phyloP scores from a whole-genome alignment of 2,888 invertebrate species.

The Aromia moschata region DNA sequence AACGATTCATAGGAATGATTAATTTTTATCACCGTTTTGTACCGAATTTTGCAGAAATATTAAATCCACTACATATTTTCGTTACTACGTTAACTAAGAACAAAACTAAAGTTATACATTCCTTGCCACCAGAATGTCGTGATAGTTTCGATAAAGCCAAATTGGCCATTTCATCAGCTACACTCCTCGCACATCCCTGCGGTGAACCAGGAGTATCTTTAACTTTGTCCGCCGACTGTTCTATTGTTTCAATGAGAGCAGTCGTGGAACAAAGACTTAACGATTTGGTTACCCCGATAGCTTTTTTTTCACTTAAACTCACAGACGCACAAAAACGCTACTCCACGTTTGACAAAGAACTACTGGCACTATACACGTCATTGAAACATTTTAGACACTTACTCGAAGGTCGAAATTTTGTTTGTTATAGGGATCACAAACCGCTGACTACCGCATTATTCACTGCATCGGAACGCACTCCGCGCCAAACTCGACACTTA shows the following conservation, averaged over 20 bases:
- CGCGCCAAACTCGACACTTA: slow-evolving; percentile 54
- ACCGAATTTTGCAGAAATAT: neutral
- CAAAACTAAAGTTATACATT: neutral
- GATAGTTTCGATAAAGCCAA: neutral
- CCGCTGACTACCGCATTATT: slow-evolving; percentile 54
- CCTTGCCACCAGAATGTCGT: neutral
- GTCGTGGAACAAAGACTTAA: no score
- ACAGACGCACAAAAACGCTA: neutral
- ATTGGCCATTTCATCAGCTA: neutral
- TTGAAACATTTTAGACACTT: slow-evolving; percentile 8
- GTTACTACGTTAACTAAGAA: neutral
- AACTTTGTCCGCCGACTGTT: neutral
- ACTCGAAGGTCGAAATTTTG: slow-evolving; percentile 6
- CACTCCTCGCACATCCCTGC: neutral
- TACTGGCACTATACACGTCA: slow-evolving; percentile 2
- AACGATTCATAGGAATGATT: slow-evolving; percentile 6
- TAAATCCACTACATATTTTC: neutral
- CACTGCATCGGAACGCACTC: slow-evolving; percentile 48
- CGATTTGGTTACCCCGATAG: neutral
- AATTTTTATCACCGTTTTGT: slow-evolving; percentile 8
- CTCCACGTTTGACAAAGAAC: slow-evolving; percentile 14
- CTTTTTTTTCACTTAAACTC: slow-evolving; percentile 7
- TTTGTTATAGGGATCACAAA: slow-evolving; percentile 54
- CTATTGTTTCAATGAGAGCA: no score
- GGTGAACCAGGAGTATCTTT: neutral